These are phyloP conservation scores for Trissolcus brochymenae DNA, from an alignment of 2,888 invertebrate species.

Conservation along the genomic window DNA sequence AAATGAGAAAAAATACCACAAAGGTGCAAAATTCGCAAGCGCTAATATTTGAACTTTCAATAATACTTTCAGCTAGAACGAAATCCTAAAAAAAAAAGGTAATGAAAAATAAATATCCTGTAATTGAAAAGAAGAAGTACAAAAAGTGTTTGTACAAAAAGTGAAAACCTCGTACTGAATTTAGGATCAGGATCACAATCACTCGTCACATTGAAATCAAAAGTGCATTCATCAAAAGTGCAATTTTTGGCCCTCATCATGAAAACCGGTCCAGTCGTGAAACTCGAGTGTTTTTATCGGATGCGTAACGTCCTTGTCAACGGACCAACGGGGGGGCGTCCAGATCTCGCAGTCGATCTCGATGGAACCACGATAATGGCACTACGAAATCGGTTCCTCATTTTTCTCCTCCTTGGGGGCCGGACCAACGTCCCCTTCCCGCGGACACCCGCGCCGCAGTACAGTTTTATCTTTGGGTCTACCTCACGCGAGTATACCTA, in stretches of 20 bases:
- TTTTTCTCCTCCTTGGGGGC: conserved; percentile 10
- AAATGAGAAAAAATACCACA: too few relatives aligned
- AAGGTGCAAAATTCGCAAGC: too few relatives aligned
- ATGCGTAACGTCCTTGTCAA: conserved; percentile 55
- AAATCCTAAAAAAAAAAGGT: too few relatives aligned
- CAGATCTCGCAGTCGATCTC: conserved; percentile 46
- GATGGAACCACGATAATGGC: conserved; percentile 48
- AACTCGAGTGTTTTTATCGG: conserved; percentile 51
- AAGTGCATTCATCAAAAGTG: conserved; percentile 42
- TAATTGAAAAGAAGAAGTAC: too few relatives aligned
- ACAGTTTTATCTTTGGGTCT: conserved; percentile 23
- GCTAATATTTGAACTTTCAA: too few relatives aligned
- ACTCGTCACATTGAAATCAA: conserved; percentile 27
- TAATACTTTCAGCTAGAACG: too few relatives aligned
- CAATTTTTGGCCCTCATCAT: conserved; percentile 35
- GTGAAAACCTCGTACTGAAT: neutral
- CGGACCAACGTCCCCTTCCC: neutral
- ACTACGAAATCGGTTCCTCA: conserved; percentile 49
- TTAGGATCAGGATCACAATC: neutral
- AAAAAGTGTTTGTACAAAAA: neutral
- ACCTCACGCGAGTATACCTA: conserved; percentile 31
- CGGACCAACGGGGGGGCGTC: conserved; percentile 47
- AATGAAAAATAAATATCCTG: too few relatives aligned
- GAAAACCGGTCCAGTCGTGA: conserved; percentile 36
- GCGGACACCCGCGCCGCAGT: conserved; percentile 14